Evolutionary conservation across 2,888 invertebrate species (phyloP).

Genomic region (Diarsia dahlii): DNA sequence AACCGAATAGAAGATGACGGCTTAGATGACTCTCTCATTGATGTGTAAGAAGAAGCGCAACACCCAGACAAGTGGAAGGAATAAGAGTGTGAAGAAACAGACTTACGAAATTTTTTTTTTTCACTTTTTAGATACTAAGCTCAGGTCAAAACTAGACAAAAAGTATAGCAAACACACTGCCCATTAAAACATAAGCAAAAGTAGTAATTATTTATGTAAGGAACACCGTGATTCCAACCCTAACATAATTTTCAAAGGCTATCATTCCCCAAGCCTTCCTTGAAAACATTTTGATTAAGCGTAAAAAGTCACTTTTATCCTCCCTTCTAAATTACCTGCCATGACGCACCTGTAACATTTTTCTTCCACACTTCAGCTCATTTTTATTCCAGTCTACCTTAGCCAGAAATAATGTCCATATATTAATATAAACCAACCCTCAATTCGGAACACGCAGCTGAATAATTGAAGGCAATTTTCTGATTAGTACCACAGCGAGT

Average conservation of each 20-base stretch:
- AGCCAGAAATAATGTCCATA: conserved; percentile 52
- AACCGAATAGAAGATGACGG: too few relatives aligned
- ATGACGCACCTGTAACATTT: conserved; percentile 50
- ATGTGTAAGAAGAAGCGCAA: too few relatives aligned
- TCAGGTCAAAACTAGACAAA: background rate
- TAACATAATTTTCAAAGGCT: background rate
- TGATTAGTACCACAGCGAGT: conserved; percentile 65
- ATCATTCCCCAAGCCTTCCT: background rate
- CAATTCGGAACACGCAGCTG: conserved; percentile 58
- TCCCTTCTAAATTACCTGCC: conserved; percentile 38
- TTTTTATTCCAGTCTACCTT: conserved; percentile 53
- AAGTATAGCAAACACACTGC: background rate
- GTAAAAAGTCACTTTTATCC: conserved; percentile 34
- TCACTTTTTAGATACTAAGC: too few relatives aligned
- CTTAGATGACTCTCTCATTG: too few relatives aligned
- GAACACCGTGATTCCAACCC: background rate
- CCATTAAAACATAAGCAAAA: background rate
- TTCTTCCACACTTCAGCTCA: conserved; percentile 41
- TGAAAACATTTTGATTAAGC: conserved; percentile 21
- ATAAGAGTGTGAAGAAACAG: too few relatives aligned
- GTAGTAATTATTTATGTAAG: background rate
- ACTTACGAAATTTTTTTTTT: too few relatives aligned
- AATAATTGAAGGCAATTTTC: conserved; percentile 68
- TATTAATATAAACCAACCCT: conserved; percentile 64
- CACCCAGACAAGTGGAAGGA: too few relatives aligned